Conservation (phyloP, 1,140 invertebrate species). For the Zaprionus capensis region DNA sequence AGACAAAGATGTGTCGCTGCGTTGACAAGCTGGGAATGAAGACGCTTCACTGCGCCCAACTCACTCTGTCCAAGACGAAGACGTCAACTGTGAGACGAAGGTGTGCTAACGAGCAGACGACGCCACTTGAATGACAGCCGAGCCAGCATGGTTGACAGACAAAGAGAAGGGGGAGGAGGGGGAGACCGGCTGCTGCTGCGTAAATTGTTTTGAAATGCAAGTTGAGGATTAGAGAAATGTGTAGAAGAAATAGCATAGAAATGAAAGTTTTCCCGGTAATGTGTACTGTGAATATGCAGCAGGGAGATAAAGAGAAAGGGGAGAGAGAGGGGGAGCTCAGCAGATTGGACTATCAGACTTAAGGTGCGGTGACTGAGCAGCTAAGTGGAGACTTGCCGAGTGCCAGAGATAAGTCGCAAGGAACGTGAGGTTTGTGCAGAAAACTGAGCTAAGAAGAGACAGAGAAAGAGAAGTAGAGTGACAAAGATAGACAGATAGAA, state of each 20-base stretch:
- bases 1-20: conserved; percentile 38
- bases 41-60: conserved; percentile 35
- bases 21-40: conserved; percentile 53
- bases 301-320: neutral
- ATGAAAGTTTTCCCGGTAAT: conserved; percentile 69
- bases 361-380: conserved; percentile 5
- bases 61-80: conserved; percentile 12
- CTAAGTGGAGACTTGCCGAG: neutral
- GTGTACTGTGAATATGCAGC: conserved; percentile 20
- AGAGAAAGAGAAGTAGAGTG: neutral
- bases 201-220: conserved; percentile 76
- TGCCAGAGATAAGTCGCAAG: neutral
- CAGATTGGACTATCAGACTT: conserved; percentile 5
- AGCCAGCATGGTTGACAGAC: conserved; percentile 54
- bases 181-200: conserved; percentile 44
- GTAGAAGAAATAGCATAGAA: conserved; percentile 59
- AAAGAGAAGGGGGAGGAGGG: neutral
- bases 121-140: conserved; percentile 77
- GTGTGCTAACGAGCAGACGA: conserved; percentile 78
- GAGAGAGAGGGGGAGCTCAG: neutral
- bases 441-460: neutral
- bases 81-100: conserved; percentile 12
- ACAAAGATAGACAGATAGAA: neutral
- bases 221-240: conserved; percentile 77
- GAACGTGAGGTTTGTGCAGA: conserved; percentile 3